A percentile compares a stretch with the other conserved stretches of the same genome.
These are phyloP conservation scores for Myotis brandtii DNA, from an alignment of 2,113 vertebrate genomes.

Conservation along the genomic window DNA sequence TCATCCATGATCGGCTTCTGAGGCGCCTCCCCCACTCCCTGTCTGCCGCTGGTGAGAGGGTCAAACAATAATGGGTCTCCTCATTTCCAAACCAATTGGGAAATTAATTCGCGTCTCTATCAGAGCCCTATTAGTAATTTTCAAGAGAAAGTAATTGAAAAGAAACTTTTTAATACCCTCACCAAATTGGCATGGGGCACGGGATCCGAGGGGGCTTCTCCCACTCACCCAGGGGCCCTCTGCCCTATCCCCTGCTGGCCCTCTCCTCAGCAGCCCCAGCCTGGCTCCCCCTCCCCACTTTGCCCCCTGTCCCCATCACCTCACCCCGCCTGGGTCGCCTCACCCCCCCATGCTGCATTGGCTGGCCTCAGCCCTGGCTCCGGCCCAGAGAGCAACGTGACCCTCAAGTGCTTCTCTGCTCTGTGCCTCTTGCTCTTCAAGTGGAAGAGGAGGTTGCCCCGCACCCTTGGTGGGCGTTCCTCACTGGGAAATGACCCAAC, in stretches of 20 bases:
- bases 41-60: slow-evolving; percentile 81
- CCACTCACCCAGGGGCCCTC: not conserved
- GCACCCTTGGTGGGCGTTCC: not conserved
- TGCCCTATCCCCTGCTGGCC: rapidly evolving
- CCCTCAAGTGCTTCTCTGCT: not conserved
- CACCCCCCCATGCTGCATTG: rapidly evolving
- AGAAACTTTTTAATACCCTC: slow-evolving; percentile 87
- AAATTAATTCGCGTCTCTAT: slow-evolving; percentile 87
- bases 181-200: slow-evolving; percentile 82
- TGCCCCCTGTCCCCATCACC: too few species aligned
- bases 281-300: not conserved
- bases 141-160: slow-evolving; percentile 88
- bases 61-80: slow-evolving; percentile 88
- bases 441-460: not conserved
- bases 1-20: not conserved
- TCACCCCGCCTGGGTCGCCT: too few species aligned
- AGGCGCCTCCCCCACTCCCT: slow-evolving; percentile 42
- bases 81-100: slow-evolving; percentile 88
- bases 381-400: not conserved
- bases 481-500: not conserved
- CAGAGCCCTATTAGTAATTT: slow-evolving; percentile 85
- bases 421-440: not conserved
- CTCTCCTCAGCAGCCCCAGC: not conserved
- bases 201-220: slow-evolving; percentile 11
- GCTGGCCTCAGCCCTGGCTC: not conserved